A percentile compares a stretch with the other conserved stretches of the same genome.
These are phyloP conservation scores for Triplophysa tibetana DNA, from an alignment of 2,113 vertebrate genomes.

Conservation along the genomic window DNA sequence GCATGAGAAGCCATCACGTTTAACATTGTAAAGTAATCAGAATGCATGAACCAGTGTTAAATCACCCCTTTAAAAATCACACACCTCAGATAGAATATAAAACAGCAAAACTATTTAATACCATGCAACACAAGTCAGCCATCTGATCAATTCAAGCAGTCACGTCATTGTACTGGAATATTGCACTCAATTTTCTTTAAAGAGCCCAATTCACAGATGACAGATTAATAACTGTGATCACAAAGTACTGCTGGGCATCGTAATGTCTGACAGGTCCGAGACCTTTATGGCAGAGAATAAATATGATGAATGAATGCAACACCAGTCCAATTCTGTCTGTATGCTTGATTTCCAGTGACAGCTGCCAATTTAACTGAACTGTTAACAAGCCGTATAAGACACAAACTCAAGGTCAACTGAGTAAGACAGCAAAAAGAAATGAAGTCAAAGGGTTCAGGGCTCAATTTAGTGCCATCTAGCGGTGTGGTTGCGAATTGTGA, in stretches of 20 bases:
- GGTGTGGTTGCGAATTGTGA: background rate
- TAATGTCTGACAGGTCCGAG: background rate
- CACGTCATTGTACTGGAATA: background rate
- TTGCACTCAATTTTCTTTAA: background rate
- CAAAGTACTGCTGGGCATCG: background rate
- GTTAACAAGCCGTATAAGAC: background rate
- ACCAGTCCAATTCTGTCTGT: background rate
- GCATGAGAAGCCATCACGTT: too few species aligned
- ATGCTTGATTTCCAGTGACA: background rate
- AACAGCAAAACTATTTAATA: too few species aligned
- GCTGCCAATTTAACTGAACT: background rate
- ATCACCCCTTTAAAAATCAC: too few species aligned
- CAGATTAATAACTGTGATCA: background rate
- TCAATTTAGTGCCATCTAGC: background rate
- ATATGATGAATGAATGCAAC: background rate
- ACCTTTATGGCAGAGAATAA: background rate
- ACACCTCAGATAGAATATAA: too few species aligned
- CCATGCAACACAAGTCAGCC: too few species aligned
- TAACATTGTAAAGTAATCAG: too few species aligned
- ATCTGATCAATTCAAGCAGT: too few species aligned
- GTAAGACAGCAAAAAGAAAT: background rate
- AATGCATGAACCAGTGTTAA: too few species aligned
- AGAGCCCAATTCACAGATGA: background rate
- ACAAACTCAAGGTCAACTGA: conserved; percentile 6
- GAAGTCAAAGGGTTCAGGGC: background rate